Evolutionary conservation across 2,113 vertebrate species (phyloP), one percentile per base, ranked within the genome.

Genomic region (Ictalurus furcatus): DNA sequence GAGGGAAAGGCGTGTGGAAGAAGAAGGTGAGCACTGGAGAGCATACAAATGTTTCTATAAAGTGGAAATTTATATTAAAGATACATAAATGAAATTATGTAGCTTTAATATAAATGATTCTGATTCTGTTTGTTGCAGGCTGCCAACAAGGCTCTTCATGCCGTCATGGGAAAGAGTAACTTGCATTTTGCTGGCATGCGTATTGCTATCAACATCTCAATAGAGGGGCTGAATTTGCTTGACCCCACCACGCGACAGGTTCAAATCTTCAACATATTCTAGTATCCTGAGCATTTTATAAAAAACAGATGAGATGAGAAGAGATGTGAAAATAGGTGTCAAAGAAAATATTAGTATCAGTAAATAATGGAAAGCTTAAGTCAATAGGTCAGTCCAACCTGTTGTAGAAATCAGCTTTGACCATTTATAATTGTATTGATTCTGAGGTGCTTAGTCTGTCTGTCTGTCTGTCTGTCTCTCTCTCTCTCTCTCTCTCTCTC

Each of bases 131-230:
- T 59, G 82, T 78, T 12, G 91, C 78, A 99, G 98, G 93, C 94
- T 7, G 91, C 95, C 61, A 99, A 97, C 95, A 99, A 98, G 95
- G 95, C 97, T 5, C 95, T 99, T 8, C 96, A 97, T 85, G 96
- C 97, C 28, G 93, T 99, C 74, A 97, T 99, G 95, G 98, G 98
- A 84, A 98, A 98, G 89, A 99, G 97, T 93, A 99, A 99, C 94
- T 95, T 99, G 82, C 96, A 96, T 54, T 99, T 99, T 0, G 98
- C 98, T 0, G 97, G 98, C 86, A 98, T 99, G 96, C 98, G 94
- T 91, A 97, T 99, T 0, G 95, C 97, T 0, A 93, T 99, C 87
- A 99, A 97, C 92, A 98, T 99, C 95, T 99, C 97, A 0, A 93
- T 97, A 0, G 97, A 98, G 0, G 98, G 98, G 8, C 95, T 99